A percentile compares a stretch with the other conserved stretches of the same genome.
Evolutionary conservation across 1,140 invertebrate species (phyloP).

Genomic region (Ips typographus): DNA sequence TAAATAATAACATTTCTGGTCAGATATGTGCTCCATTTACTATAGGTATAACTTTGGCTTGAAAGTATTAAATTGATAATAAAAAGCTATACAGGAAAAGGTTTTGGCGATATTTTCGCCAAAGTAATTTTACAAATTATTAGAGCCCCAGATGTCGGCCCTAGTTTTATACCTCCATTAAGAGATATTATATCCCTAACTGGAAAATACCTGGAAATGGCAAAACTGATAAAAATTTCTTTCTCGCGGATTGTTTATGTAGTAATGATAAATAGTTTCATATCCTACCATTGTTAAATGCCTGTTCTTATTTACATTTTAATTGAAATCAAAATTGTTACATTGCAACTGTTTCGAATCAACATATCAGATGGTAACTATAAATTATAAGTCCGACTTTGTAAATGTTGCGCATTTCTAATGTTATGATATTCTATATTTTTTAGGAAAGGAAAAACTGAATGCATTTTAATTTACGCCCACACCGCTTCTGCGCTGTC

Average conservation of each 20-base stretch:
- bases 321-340: not conserved
- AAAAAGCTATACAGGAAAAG: too few species aligned
- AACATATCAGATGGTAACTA: not conserved
- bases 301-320: not conserved
- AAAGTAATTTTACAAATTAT: constrained; percentile 21
- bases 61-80: too few species aligned
- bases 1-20: too few species aligned
- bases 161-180: constrained; percentile 22
- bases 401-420: too few species aligned
- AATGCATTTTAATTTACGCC: too few species aligned
- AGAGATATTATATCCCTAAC: constrained; percentile 8
- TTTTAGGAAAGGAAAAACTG: too few species aligned
- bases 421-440: too few species aligned
- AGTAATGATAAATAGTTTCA: not conserved
- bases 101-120: constrained; percentile 18
- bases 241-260: not conserved
- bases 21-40: too few species aligned
- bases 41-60: too few species aligned
- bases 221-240: not conserved
- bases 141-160: constrained; percentile 15
- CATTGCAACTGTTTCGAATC: not conserved
- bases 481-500: too few species aligned
- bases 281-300: not conserved
- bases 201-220: constrained; percentile 2
- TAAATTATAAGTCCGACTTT: not conserved